phyloP scores from a whole-genome alignment of 2,888 invertebrate species.

The Sinotaia quadrata region DNA sequence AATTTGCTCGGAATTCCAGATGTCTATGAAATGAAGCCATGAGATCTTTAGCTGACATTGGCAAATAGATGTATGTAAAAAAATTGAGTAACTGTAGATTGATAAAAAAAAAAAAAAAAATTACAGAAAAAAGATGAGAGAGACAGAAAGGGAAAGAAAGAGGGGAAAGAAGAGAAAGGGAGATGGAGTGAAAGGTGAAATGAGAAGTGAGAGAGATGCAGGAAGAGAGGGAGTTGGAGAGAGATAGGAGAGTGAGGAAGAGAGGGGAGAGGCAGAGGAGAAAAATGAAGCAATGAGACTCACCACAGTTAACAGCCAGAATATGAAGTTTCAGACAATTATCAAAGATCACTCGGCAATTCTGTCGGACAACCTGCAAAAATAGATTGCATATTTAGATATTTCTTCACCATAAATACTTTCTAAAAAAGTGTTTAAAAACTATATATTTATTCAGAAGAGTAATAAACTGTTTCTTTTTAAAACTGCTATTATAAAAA shows the following conservation, averaged over 20 bases:
- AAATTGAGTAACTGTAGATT: neutral
- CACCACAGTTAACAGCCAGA: conserved; percentile 31
- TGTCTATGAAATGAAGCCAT: too few relatives aligned
- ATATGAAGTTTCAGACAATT: conserved; percentile 65
- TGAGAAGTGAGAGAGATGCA: neutral
- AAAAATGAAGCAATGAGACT: neutral
- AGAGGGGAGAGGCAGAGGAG: neutral
- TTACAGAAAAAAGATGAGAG: neutral
- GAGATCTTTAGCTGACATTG: too few relatives aligned
- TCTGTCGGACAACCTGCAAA: conserved; percentile 66
- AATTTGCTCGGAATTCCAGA: too few relatives aligned
- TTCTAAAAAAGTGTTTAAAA: too few relatives aligned
- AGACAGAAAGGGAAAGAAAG: neutral
- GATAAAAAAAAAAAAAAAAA: neutral
- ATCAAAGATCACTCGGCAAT: conserved; percentile 66
- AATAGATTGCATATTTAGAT: too few relatives aligned
- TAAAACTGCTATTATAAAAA: too few relatives aligned
- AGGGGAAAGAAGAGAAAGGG: neutral
- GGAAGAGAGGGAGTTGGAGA: neutral
- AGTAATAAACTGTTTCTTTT: too few relatives aligned
- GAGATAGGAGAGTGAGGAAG: neutral
- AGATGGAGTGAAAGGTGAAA: neutral
- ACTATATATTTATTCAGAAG: too few relatives aligned
- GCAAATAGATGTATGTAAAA: neutral
- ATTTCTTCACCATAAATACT: too few relatives aligned